A percentile compares a stretch with the other conserved stretches of the same genome.
phyloP scores from a whole-genome alignment of 2,888 invertebrate genomes.

The Phorcus lineatus region DNA sequence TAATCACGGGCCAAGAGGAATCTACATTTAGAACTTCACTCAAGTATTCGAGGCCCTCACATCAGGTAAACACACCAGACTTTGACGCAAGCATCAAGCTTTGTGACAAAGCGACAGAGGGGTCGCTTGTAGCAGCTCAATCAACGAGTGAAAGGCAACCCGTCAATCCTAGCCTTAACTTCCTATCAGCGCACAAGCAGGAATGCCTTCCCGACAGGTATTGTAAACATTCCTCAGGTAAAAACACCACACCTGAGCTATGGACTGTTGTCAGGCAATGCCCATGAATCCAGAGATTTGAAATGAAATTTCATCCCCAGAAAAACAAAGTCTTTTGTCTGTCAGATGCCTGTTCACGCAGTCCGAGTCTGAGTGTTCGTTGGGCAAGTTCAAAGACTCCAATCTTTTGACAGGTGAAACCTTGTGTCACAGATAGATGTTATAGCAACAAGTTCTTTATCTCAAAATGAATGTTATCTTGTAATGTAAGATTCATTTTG shows the following conservation, averaged over 20 bases:
- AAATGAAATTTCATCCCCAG: neutral
- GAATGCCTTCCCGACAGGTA: neutral
- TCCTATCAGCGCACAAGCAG: neutral
- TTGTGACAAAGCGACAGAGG: too few relatives aligned
- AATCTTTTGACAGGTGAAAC: neutral
- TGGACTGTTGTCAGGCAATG: neutral
- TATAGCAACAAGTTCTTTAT: too few relatives aligned
- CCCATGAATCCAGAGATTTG: neutral
- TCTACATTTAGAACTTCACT: too few relatives aligned
- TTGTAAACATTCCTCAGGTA: neutral
- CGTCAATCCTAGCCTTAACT: neutral
- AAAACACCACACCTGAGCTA: neutral
- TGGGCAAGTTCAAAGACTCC: neutral
- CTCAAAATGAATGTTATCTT: too few relatives aligned
- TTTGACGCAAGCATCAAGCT: too few relatives aligned
- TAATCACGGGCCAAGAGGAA: too few relatives aligned
- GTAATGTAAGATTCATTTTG: too few relatives aligned
- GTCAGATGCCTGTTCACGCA: neutral
- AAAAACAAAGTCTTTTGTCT: slow-evolving; percentile 1
- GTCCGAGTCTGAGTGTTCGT: neutral
- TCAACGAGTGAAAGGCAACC: neutral
- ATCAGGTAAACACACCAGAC: too few relatives aligned
- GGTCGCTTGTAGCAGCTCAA: neutral
- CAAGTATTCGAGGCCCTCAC: too few relatives aligned
- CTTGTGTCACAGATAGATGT: neutral